Evolutionary conservation across 1,140 invertebrate species (phyloP).

Genomic region (Diachasma alloeum): DNA sequence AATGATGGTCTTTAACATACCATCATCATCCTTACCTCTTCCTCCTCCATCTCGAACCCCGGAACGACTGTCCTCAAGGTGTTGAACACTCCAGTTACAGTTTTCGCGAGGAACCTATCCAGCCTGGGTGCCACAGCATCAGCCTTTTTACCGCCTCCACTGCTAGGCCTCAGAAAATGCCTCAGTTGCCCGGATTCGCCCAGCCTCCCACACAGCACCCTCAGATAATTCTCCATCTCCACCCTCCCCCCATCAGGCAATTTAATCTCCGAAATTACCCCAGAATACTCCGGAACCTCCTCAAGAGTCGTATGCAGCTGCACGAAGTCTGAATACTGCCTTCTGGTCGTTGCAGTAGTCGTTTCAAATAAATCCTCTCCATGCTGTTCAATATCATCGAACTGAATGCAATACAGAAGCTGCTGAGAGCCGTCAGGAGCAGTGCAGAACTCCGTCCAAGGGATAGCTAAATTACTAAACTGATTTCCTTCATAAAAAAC

Average conservation of each 20-base stretch:
- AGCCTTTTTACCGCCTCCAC: slow-evolving; percentile 52
- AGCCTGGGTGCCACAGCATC: slow-evolving; percentile 54
- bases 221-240: slow-evolving; percentile 57
- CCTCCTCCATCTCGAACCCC: slow-evolving; percentile 57
- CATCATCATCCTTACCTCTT: slow-evolving; percentile 36
- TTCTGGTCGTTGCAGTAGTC: slow-evolving; percentile 54
- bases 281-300: slow-evolving; percentile 42
- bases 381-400: slow-evolving; percentile 58
- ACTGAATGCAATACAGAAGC: slow-evolving; percentile 61
- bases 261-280: slow-evolving; percentile 48
- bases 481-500: slow-evolving; percentile 51
- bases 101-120: slow-evolving; percentile 57
- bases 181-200: slow-evolving; percentile 49
- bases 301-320: slow-evolving; percentile 52
- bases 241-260: slow-evolving; percentile 55
- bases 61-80: slow-evolving; percentile 58
- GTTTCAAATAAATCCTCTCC: slow-evolving; percentile 56
- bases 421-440: slow-evolving; percentile 57
- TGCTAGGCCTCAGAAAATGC: slow-evolving; percentile 56
- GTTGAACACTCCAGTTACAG: slow-evolving; percentile 58
- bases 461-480: slow-evolving; percentile 55
- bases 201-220: slow-evolving; percentile 51
- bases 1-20: no score
- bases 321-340: slow-evolving; percentile 56
- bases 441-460: slow-evolving; percentile 57